Conservation (phyloP, 2,888 invertebrate genomes). For the Idaea biselata region DNA sequence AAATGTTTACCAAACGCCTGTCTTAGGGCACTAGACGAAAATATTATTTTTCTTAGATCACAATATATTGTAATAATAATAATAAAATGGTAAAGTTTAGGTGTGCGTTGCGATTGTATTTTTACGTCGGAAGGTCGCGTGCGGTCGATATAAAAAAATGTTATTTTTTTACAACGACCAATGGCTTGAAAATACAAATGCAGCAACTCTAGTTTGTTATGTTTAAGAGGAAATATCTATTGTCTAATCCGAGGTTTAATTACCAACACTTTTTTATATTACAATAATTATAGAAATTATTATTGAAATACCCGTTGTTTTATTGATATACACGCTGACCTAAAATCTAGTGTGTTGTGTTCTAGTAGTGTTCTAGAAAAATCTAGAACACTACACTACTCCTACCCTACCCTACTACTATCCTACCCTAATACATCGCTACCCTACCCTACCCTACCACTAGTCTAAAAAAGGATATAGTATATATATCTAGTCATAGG, state of each 20-base stretch:
- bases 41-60: constrained; percentile 81
- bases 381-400: too few relatives aligned
- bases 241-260: constrained; percentile 81
- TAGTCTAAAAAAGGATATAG: too few relatives aligned
- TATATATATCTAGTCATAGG: too few relatives aligned
- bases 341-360: too few relatives aligned
- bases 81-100: constrained; percentile 67
- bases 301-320: constrained; percentile 67
- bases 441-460: too few relatives aligned
- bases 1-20: constrained; percentile 75
- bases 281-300: constrained; percentile 82
- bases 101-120: constrained; percentile 44
- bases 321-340: constrained; percentile 30
- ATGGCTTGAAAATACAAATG: constrained; percentile 3
- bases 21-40: constrained; percentile 71
- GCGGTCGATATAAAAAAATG: constrained; percentile 53
- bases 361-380: too few relatives aligned
- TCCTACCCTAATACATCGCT: too few relatives aligned
- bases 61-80: constrained; percentile 70
- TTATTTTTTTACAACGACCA: constrained; percentile 72
- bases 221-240: constrained; percentile 81
- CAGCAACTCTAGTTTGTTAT: constrained; percentile 70
- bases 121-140: constrained; percentile 27
- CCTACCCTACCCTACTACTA: too few relatives aligned
- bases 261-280: constrained; percentile 82